phyloP scores from a whole-genome alignment of 2,888 invertebrate genomes.

The Steromphala cineraria region DNA sequence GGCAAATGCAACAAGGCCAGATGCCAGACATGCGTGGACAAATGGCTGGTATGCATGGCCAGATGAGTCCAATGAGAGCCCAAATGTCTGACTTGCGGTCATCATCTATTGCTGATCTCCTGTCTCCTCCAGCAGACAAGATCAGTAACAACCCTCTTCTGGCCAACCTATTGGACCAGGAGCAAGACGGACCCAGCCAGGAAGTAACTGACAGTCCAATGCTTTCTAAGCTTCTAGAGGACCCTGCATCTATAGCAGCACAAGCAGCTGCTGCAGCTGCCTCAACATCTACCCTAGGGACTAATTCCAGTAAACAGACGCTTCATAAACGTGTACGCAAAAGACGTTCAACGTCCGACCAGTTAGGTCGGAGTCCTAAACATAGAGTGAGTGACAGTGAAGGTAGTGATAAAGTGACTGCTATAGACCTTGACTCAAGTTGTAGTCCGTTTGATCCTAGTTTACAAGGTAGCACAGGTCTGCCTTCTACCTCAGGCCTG shows the following conservation, averaged over 20 bases:
- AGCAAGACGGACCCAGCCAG: conserved; percentile 25
- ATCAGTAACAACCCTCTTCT: conserved; percentile 68
- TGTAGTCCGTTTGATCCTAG: conserved; percentile 37
- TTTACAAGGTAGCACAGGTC: conserved; percentile 22
- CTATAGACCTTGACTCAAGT: conserved; percentile 36
- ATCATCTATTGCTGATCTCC: not conserved
- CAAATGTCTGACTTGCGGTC: conserved; percentile 20
- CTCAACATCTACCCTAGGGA: not conserved
- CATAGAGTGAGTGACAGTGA: conserved; percentile 60
- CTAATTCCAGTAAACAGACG: conserved; percentile 20
- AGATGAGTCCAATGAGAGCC: not conserved
- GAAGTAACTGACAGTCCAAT: conserved; percentile 60
- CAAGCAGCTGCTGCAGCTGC: conserved; percentile 28
- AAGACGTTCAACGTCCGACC: conserved; percentile 64
- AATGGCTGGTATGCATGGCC: not conserved
- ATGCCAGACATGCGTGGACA: not conserved
- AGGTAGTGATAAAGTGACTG: conserved; percentile 44
- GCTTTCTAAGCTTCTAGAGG: conserved; percentile 69
- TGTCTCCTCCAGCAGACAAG: conserved; percentile 35
- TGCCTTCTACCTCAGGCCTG: conserved; percentile 38
- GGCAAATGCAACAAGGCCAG: not conserved
- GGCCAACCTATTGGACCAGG: conserved; percentile 68
- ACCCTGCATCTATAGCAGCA: conserved; percentile 48
- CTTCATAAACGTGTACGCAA: conserved; percentile 53
- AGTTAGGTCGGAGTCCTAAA: conserved; percentile 72